These are phyloP conservation scores for Zosterops pallidus DNA, from an alignment of 2,113 vertebrate genomes.

Conservation along the genomic window DNA sequence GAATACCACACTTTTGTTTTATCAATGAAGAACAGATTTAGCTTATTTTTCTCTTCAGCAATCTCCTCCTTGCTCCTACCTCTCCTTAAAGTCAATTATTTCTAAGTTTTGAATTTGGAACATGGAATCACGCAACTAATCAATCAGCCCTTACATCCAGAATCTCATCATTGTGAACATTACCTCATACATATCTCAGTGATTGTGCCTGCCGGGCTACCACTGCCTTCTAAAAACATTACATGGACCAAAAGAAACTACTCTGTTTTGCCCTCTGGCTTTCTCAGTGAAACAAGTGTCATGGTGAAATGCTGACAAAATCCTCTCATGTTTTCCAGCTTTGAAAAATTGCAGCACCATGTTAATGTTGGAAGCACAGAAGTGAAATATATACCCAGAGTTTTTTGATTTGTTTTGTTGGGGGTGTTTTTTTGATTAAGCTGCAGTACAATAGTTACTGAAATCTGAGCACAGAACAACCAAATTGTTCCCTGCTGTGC, in stretches of 20 bases:
- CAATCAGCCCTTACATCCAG: not conserved
- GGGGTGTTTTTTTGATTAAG: not conserved
- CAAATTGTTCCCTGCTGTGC: not conserved
- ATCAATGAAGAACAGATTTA: not conserved
- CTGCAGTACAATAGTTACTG: not conserved
- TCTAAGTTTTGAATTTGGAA: not conserved
- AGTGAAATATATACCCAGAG: not conserved
- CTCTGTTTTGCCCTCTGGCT: conserved; percentile 70
- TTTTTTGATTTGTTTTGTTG: not conserved
- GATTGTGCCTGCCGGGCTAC: conserved; percentile 44
- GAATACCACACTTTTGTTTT: conserved; percentile 12
- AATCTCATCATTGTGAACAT: conserved; percentile 7
- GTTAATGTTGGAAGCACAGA: not conserved
- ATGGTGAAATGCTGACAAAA: conserved; percentile 61
- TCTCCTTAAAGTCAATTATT: not conserved
- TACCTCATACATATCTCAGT: not conserved
- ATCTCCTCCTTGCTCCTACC: not conserved
- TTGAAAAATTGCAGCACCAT: conserved; percentile 28
- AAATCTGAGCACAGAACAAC: not conserved
- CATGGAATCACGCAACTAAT: not conserved
- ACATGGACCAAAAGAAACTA: conserved; percentile 61
- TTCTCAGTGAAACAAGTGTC: conserved; percentile 51
- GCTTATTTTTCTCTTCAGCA: not conserved
- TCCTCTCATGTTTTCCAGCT: conserved; percentile 30
- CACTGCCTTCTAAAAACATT: conserved; percentile 49